Evolutionary conservation across 2,888 invertebrate species (phyloP).

Genomic region (Amblyjoppa proteus): DNA sequence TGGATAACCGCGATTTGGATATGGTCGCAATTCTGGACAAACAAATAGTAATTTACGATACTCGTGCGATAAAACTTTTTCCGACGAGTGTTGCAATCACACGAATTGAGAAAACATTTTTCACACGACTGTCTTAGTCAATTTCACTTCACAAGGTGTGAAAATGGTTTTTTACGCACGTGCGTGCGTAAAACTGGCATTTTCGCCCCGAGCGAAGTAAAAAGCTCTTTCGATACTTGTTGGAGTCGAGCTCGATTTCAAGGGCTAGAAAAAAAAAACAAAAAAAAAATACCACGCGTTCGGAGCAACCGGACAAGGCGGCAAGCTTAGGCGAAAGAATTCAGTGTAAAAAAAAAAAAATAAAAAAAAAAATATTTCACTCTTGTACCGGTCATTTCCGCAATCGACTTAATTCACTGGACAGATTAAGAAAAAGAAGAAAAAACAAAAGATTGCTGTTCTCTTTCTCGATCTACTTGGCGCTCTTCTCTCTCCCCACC

Average conservation of each 20-base stretch:
- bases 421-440: background rate
- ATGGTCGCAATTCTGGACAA: too few relatives aligned
- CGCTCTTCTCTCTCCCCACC: background rate
- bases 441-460: background rate
- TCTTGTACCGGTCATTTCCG: slow-evolving; percentile 60
- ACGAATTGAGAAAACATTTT: too few relatives aligned
- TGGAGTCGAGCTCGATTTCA: background rate
- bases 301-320: slow-evolving; percentile 30
- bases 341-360: background rate
- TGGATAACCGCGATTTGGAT: too few relatives aligned
- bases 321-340: background rate
- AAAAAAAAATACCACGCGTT: background rate
- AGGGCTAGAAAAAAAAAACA: background rate
- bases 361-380: slow-evolving; percentile 7
- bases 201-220: too few relatives aligned
- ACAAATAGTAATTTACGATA: too few relatives aligned
- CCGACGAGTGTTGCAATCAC: too few relatives aligned
- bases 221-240: too few relatives aligned
- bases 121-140: too few relatives aligned
- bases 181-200: too few relatives aligned
- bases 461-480: slow-evolving; percentile 50
- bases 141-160: too few relatives aligned
- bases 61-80: too few relatives aligned
- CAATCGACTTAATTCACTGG: slow-evolving; percentile 65
- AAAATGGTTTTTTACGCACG: too few relatives aligned